Base-by-base conservation (phyloP, 2,113 vertebrate species). In the Tursiops truncatus region DNA sequence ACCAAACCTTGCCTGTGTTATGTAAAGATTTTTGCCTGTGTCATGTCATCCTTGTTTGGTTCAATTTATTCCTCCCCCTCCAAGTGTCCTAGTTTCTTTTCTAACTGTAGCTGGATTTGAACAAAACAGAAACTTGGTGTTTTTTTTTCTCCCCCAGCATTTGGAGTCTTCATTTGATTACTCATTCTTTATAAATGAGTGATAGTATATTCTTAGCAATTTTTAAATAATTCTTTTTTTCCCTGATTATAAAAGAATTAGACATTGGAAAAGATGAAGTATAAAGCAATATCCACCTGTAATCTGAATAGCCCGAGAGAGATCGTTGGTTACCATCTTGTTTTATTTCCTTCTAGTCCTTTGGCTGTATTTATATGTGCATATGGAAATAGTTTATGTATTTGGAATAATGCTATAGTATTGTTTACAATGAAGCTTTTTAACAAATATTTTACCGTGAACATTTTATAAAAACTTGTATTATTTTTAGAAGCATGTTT, bases 1-100 rank as follows among this genome's bases (percentile, higher is more conserved):
- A 14, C n/a, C 60, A 83, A 3, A 38, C 53, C 67, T 83, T 20
- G 89, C 73, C 89, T 77, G 83, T 20, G 60, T 98, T 97, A 96
- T 56, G 50, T 97, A 97, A 97, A 93, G 92, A 18, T 50, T 62
- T 93, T 76, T 95, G 89, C 84, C 94, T 81, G 86, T 93, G 92
- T 89, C 79, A 8, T 77, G 31, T 68, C 94, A 97, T 95, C 83
- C 58, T 91, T 68, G 83, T 81, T 98, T 90, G 80, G 82, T 95
- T 95, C 89, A 44, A 44, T 96, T 80, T 94, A 93, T 96, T 95
- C 96, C 97, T 96, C 97, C 97, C 63, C 96, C 94, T 92, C 92
- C 47, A 23, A 58, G 38, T 90, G 97, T 44, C 96, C 97, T 80
- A 96, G 81, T 97, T 95, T 94, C 89, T 96, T 86, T 82, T 86